Evolutionary conservation across 2,888 invertebrate genomes (phyloP).

Genomic region (Xylocampa areola): DNA sequence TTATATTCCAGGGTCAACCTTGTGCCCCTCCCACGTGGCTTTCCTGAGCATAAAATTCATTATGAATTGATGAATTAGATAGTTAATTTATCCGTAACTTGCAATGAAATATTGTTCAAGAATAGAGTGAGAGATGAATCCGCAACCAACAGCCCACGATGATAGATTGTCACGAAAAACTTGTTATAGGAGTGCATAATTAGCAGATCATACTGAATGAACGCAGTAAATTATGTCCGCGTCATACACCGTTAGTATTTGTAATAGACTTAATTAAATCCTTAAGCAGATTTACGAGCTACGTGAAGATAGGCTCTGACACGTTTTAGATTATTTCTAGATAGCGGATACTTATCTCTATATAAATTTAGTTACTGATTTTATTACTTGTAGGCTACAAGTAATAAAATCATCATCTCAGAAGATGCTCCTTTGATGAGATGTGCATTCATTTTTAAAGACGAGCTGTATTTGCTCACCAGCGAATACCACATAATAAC

Average conservation of each 20-base stretch:
- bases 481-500: no score
- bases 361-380: conserved; percentile 32
- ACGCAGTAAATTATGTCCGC: conserved; percentile 44
- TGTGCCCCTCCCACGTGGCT: no score
- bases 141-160: conserved; percentile 13
- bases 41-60: no score
- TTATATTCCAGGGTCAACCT: no score
- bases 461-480: no score
- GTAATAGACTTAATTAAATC: conserved; percentile 49
- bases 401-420: no score
- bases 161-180: conserved; percentile 50
- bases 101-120: conserved; percentile 6
- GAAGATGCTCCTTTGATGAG: no score
- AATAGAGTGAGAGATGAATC: conserved; percentile 8
- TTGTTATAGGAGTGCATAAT: conserved; percentile 33
- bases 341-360: conserved; percentile 29
- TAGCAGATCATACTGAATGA: conserved; percentile 24
- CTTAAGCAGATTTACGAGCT: conserved; percentile 40
- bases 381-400: not conserved
- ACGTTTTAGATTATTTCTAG: conserved; percentile 39
- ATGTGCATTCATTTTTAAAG: no score
- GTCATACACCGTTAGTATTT: conserved; percentile 43
- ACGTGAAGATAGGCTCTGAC: conserved; percentile 36
- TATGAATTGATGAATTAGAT: no score
- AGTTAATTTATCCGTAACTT: no score